phyloP scores from a whole-genome alignment of 2,113 vertebrate genomes.

The Scolopax mira region DNA sequence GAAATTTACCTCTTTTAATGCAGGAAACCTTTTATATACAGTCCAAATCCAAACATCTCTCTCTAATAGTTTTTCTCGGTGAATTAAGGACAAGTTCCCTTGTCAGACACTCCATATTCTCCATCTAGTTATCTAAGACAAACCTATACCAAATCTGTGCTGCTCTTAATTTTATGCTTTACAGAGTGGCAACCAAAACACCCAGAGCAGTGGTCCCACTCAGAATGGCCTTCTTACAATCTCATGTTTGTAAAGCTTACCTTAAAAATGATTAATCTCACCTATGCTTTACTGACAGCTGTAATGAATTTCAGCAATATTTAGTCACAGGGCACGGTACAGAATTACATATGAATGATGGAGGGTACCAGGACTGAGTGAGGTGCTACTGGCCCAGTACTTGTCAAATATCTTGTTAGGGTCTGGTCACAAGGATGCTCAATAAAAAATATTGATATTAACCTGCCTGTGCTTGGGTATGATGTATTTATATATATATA shows the following conservation, averaged over 20 bases:
- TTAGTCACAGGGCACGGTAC: neutral
- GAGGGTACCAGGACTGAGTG: neutral
- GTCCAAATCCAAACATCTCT: constrained; percentile 47
- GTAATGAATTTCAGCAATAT: neutral
- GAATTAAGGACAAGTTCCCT: constrained; percentile 33
- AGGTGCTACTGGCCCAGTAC: neutral
- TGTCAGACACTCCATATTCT: neutral
- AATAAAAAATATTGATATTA: neutral
- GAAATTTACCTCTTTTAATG: constrained; percentile 53
- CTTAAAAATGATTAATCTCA: neutral
- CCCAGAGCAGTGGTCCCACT: neutral
- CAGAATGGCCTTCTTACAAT: neutral
- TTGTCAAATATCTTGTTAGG: neutral
- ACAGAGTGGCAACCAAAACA: neutral
- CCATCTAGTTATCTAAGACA: neutral
- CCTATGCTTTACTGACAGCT: neutral
- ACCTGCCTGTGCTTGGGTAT: neutral
- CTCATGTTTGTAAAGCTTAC: neutral
- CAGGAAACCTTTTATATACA: constrained; percentile 51
- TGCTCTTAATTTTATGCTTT: neutral
- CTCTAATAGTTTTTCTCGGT: constrained; percentile 55
- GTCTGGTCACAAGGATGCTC: neutral
- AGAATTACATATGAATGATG: neutral
- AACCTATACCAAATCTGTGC: neutral
- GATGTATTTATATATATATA: neutral